Conservation (phyloP, 1,140 invertebrate species). For the Euwallacea fornicatus region DNA sequence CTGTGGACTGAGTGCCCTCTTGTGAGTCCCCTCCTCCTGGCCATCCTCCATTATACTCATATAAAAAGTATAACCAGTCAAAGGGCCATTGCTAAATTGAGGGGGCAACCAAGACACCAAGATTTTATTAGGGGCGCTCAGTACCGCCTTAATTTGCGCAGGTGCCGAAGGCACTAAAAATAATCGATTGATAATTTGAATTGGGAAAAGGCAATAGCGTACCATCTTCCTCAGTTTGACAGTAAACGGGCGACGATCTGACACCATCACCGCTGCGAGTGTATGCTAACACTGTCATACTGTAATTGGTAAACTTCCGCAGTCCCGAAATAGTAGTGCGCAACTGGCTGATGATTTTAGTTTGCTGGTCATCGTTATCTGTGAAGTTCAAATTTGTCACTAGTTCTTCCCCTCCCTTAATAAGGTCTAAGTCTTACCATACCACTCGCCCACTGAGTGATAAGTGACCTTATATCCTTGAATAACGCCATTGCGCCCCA, state of each 20-base stretch:
- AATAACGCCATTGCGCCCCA: conserved; percentile 82
- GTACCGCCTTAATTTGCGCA: conserved; percentile 83
- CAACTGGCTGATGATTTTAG: conserved; percentile 69
- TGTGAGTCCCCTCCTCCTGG: conserved; percentile 71
- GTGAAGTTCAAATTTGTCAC: conserved; percentile 9
- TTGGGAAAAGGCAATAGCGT: conserved; percentile 44
- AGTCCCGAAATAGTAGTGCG: conserved; percentile 68
- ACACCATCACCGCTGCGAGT: conserved; percentile 88
- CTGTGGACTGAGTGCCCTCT: conserved; percentile 65
- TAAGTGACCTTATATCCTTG: conserved; percentile 87
- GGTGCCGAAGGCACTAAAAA: conserved; percentile 77
- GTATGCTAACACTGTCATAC: conserved; percentile 82
- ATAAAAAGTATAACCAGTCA: conserved; percentile 80
- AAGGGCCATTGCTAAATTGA: conserved; percentile 70
- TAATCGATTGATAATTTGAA: conserved; percentile 1
- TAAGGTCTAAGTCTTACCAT: conserved; percentile 58
- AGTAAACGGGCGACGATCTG: conserved; percentile 78
- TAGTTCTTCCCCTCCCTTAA: not conserved
- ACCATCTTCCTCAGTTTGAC: conserved; percentile 91
- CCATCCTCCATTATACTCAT: conserved; percentile 76
- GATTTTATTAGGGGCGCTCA: conserved; percentile 80
- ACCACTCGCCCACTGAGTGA: conserved; percentile 69
- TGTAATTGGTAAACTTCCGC: conserved; percentile 91
- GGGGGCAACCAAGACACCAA: conserved; percentile 87
- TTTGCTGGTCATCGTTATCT: conserved; percentile 64